Evolutionary conservation across 1,140 invertebrate genomes (phyloP).

Genomic region (Drosophila chauvacae): DNA sequence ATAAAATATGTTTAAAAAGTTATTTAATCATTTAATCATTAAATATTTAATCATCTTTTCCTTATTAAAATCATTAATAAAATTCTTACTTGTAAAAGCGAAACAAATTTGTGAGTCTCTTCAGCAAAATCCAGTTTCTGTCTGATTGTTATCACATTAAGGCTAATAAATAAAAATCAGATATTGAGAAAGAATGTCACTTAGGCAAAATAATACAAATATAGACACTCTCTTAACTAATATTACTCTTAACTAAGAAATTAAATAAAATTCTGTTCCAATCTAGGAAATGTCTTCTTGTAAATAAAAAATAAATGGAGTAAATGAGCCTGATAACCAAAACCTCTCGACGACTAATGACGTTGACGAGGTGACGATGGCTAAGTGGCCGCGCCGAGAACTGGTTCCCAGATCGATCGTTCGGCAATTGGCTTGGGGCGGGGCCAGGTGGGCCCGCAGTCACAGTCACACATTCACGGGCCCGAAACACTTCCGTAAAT

Average conservation of each 20-base stretch:
- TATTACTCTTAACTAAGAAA: not conserved
- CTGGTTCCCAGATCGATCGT: conserved; percentile 39
- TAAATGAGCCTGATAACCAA: conserved; percentile 2
- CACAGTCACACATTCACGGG: conserved; percentile 27
- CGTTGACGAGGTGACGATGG: conserved; percentile 53
- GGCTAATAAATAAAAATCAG: not conserved
- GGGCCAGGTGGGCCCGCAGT: conserved; percentile 43
- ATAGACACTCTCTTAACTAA: too few species aligned
- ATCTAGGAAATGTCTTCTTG: conserved; percentile 7
- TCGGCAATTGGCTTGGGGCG: conserved; percentile 51
- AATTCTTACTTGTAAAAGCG: too few species aligned
- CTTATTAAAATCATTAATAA: not conserved
- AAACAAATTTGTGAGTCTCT: not conserved
- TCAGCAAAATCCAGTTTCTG: not conserved
- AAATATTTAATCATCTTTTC: not conserved
- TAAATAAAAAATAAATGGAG: not conserved
- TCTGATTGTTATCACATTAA: not conserved
- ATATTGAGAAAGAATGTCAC: not conserved
- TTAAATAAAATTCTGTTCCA: not conserved
- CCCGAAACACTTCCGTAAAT: conserved; percentile 73
- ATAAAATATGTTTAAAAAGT: not conserved
- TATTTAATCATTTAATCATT: not conserved
- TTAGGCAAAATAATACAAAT: not conserved
- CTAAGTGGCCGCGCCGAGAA: conserved; percentile 36
- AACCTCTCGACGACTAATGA: conserved; percentile 63